Conservation (phyloP, 1,140 invertebrate species). For the Drosophila dunni region DNA sequence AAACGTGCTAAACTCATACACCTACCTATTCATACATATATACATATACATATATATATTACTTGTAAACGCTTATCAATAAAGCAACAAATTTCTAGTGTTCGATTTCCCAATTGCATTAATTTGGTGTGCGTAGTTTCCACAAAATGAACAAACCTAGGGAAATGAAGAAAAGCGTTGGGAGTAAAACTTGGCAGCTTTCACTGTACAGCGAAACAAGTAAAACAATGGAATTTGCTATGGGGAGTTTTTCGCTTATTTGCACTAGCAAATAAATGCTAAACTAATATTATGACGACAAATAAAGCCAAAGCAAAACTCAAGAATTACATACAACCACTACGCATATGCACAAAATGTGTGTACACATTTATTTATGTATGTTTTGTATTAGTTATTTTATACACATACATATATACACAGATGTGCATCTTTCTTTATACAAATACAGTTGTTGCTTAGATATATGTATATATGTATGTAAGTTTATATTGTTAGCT, state of each 20-base stretch:
- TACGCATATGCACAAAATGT: constrained; percentile 20
- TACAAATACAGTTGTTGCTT: constrained; percentile 51
- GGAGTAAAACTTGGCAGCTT: constrained; percentile 2
- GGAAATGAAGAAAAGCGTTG: constrained; percentile 6
- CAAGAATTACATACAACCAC: constrained; percentile 7
- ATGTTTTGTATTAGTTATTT: background rate
- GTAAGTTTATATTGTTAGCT: constrained; percentile 6
- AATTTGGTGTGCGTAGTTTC: constrained; percentile 56
- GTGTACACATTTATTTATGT: background rate
- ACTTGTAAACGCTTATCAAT: constrained; percentile 10
- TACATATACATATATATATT: background rate
- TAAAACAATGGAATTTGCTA: constrained; percentile 59
- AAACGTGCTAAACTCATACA: constrained; percentile 6
- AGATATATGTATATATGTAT: constrained; percentile 1
- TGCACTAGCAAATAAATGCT: constrained; percentile 64
- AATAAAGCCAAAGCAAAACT: constrained; percentile 52
- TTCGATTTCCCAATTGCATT: constrained; percentile 75
- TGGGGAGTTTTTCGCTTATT: constrained; percentile 38
- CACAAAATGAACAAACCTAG: constrained; percentile 13
- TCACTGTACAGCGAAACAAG: constrained; percentile 30
- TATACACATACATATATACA: background rate
- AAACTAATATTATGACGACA: constrained; percentile 74
- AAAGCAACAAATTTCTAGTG: constrained; percentile 40
- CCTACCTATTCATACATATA: background rate
- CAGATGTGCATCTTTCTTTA: constrained; percentile 33